Base-by-base conservation (phyloP, 2,797 vertebrate species). In the Gallinago stenura region DNA sequence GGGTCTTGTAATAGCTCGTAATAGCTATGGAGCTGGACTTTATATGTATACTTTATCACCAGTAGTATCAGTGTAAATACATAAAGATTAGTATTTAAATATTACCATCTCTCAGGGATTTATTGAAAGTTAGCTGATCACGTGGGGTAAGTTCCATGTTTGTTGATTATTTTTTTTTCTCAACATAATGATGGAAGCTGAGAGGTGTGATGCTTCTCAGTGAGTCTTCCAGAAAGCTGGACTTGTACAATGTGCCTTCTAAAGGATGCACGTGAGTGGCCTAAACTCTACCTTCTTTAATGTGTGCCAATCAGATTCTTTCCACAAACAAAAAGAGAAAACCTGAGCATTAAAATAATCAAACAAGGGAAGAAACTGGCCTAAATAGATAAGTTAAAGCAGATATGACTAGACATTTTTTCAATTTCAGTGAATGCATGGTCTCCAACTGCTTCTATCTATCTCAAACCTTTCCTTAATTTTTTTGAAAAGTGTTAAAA, bases 401-500 rank as follows among this genome's bases (percentile, higher is more conserved):
- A 77, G 39, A 86, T 12, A 7, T 77, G 39, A 62, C 15, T 60
- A 58, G 17, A 75, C 28, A n/a, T 31, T 64, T 77, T 26, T 68
- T 46, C 33, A 56, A 65, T 56, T 87, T 79, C 77, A 96, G 62
- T 90, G 37, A 89, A 96, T 69, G 58, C 62, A 87, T 84, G 41
- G 41, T 94, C 76, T 94, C 17, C 35, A 88, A n/a, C 76, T 89
- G 25, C 31, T 73, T 41, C n/a, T 66, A 48, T 54, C 19, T 84
- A n/a, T 76, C 48, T 84, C 66, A 83, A 88, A 37, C 26, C 18
- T 78, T 71, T 24, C 70, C 61, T 96, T 96, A 92, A 84, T 90
- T 93, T 84, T 76, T 94, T 87, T 24, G 82, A 56, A 87, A 96
- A 57, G 9, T 6, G n/a, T 83, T 83, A 58, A 48, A 62, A 51